phyloP scores from a whole-genome alignment of 1,140 invertebrate genomes.

The Trichonephila inaurata region DNA sequence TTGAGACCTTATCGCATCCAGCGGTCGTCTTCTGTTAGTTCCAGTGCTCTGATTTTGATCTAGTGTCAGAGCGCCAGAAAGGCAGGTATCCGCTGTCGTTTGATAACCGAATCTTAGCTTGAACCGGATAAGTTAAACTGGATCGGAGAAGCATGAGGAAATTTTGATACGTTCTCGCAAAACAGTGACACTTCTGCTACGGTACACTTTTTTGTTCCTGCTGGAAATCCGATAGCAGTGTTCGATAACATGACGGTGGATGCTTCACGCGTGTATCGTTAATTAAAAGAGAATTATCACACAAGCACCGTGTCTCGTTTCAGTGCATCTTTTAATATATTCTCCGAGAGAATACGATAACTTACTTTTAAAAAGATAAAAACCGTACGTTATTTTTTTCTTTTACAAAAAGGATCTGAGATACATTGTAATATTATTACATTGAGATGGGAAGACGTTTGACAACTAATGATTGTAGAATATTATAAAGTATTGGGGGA shows the following conservation, averaged over 20 bases:
- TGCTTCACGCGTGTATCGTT: neutral
- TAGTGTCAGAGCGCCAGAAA: neutral
- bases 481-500: too few relatives aligned
- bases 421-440: too few relatives aligned
- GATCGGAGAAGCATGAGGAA: neutral
- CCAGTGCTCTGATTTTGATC: neutral
- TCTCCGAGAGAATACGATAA: too few relatives aligned
- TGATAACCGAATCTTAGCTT: conserved; percentile 1
- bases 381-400: too few relatives aligned
- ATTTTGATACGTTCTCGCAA: conserved; percentile 3
- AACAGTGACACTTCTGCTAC: neutral
- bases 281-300: neutral
- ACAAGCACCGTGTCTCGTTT: too few relatives aligned
- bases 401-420: too few relatives aligned
- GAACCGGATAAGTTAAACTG: neutral
- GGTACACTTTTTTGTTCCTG: neutral
- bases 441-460: too few relatives aligned
- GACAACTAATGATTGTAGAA: too few relatives aligned
- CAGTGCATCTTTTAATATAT: too few relatives aligned
- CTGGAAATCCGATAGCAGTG: neutral
- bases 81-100: neutral
- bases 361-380: too few relatives aligned
- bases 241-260: neutral
- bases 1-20: neutral
- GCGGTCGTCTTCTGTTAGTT: conserved; percentile 10